phyloP scores from a whole-genome alignment of 2,888 invertebrate species.

The Cheiracanthium punctorium region DNA sequence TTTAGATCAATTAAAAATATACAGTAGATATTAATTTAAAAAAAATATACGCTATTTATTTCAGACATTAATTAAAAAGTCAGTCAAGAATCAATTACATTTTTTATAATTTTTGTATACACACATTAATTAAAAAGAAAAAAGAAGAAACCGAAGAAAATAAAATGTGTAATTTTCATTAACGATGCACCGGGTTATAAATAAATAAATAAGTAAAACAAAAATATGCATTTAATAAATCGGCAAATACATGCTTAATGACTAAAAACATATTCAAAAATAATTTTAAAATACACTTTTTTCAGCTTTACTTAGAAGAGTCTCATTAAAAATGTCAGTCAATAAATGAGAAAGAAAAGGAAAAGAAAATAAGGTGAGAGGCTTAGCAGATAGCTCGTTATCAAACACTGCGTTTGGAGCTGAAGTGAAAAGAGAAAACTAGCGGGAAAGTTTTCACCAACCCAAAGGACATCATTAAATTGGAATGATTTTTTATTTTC shows the following conservation, averaged over 20 bases:
- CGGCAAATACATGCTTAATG: not conserved
- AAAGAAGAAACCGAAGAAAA: not conserved
- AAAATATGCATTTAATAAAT: not conserved
- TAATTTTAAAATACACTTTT: constrained; percentile 10
- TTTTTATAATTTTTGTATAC: not conserved
- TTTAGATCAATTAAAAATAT: not conserved
- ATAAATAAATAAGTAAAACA: not conserved
- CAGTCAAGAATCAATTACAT: not conserved
- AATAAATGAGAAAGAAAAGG: constrained; percentile 29
- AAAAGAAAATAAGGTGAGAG: not conserved
- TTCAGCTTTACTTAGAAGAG: not conserved
- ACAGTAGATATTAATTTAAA: not conserved
- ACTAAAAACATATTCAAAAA: constrained; percentile 15
- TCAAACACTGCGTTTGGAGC: constrained; percentile 34
- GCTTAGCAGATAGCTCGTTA: constrained; percentile 48
- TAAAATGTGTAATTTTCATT: not conserved
- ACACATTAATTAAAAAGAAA: not conserved
- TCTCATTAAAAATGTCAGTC: constrained; percentile 65
- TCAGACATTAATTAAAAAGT: constrained; percentile 1
- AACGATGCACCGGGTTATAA: not conserved
- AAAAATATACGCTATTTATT: not conserved
- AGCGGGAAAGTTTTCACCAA: constrained; percentile 54
- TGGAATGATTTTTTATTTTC: constrained; percentile 21
- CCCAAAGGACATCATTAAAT: constrained; percentile 67
- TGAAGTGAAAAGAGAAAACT: constrained; percentile 31